Conservation (phyloP, 2,888 invertebrate genomes). For the Papilio gigon region DNA sequence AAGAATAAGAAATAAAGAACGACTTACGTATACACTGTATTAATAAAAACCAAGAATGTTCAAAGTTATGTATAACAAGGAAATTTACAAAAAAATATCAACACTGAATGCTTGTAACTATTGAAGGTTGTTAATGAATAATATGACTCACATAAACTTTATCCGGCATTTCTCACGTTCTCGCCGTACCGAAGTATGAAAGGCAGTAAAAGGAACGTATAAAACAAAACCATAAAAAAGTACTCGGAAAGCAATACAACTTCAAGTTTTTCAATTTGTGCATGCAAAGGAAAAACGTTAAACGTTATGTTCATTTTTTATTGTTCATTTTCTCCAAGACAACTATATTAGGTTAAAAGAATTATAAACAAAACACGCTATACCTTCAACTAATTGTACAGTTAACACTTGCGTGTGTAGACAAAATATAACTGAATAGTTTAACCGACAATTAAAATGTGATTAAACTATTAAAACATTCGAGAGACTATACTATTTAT, state of each 20-base stretch:
- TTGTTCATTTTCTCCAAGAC: not conserved
- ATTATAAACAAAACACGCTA: not conserved
- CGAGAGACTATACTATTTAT: no score
- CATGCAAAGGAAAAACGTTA: constrained; percentile 2
- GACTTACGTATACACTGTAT: no score
- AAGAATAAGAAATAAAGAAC: no score
- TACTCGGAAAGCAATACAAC: constrained; percentile 21
- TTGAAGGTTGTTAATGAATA: not conserved
- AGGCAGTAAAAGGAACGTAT: constrained; percentile 14
- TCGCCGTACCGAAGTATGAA: constrained; percentile 15
- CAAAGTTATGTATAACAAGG: no score
- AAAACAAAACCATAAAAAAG: constrained; percentile 24
- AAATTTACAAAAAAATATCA: not conserved
- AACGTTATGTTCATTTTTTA: constrained; percentile 6
- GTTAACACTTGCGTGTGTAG: no score
- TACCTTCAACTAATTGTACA: no score
- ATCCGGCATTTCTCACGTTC: not conserved
- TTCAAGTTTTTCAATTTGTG: constrained; percentile 22
- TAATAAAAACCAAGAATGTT: no score
- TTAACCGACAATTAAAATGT: no score
- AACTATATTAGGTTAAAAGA: not conserved
- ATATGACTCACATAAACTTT: constrained; percentile 1
- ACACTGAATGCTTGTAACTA: no score
- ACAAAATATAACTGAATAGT: no score
- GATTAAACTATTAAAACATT: no score